phyloP scores from a whole-genome alignment of 64 coral and sea anemone genomes.

The Dendronephthya gigantea region DNA sequence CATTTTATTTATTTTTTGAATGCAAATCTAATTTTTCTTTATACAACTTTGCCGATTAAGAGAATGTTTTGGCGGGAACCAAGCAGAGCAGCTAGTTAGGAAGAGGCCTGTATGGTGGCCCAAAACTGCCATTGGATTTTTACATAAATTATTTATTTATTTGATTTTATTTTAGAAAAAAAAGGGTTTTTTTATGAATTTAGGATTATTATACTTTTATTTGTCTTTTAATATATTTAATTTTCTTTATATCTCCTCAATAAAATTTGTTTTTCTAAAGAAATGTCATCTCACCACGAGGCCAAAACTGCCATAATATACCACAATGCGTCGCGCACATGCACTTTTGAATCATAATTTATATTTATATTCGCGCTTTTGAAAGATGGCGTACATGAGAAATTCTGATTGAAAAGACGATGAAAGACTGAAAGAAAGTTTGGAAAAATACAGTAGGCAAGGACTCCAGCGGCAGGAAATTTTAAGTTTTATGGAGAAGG shows the following conservation, averaged over 20 bases:
- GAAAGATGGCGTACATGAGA: background rate
- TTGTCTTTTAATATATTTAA: too few relatives aligned
- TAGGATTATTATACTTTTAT: too few relatives aligned
- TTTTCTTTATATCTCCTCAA: background rate
- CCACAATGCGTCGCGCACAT: background rate
- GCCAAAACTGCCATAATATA: slow-evolving; percentile 2
- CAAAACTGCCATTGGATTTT: too few relatives aligned
- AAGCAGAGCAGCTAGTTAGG: too few relatives aligned
- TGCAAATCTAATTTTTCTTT: too few relatives aligned
- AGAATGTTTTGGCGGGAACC: too few relatives aligned
- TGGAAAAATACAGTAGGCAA: slow-evolving; percentile 10
- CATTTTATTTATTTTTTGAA: too few relatives aligned
- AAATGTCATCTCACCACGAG: background rate
- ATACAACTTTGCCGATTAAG: too few relatives aligned
- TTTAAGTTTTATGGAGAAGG: background rate
- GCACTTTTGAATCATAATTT: background rate
- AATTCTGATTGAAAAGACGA: slow-evolving; percentile 7
- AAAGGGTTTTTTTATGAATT: too few relatives aligned
- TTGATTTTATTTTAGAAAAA: too few relatives aligned
- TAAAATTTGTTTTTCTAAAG: background rate
- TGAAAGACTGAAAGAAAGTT: background rate
- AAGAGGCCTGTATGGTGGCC: too few relatives aligned
- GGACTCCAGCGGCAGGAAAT: background rate
- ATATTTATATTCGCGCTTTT: background rate
- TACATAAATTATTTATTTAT: too few relatives aligned